These are phyloP conservation scores for Caiman crocodilus DNA, from an alignment of 2,797 vertebrate genomes.

Conservation along the genomic window DNA sequence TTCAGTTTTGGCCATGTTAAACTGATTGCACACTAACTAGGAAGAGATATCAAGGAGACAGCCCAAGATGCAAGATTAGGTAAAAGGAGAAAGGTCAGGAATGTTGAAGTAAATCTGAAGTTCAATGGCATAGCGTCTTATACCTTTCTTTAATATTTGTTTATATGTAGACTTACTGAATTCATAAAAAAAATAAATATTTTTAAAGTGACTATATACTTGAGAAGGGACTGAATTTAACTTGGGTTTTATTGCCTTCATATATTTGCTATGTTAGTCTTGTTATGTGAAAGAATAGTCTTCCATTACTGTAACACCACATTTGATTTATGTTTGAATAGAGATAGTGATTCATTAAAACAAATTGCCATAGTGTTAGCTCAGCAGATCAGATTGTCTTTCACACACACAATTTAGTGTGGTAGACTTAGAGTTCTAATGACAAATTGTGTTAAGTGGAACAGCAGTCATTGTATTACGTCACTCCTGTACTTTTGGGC, in stretches of 20 bases:
- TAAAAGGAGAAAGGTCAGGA: not conserved
- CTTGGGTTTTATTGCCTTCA: not conserved
- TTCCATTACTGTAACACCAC: fast-evolving
- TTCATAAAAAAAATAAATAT: not conserved
- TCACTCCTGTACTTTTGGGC: not conserved
- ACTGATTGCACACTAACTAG: not conserved
- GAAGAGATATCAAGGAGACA: not conserved
- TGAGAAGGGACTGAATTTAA: not conserved
- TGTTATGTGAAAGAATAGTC: not conserved
- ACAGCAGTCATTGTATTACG: not conserved
- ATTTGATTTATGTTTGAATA: conserved; percentile 2
- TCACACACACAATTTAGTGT: not conserved
- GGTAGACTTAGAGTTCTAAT: not conserved
- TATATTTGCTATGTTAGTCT: not conserved
- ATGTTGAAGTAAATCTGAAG: not conserved
- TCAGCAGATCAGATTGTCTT: conserved; percentile 7
- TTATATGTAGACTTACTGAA: not conserved
- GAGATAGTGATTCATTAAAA: conserved; percentile 30
- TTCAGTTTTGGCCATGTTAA: not conserved
- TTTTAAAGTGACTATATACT: not conserved
- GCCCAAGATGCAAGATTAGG: not conserved
- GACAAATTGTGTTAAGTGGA: not conserved
- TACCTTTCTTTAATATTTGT: not conserved
- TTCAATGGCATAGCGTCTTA: not conserved
- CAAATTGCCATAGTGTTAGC: not conserved